phyloP scores from a whole-genome alignment of 2,888 invertebrate genomes.

The Athalia rosae region DNA sequence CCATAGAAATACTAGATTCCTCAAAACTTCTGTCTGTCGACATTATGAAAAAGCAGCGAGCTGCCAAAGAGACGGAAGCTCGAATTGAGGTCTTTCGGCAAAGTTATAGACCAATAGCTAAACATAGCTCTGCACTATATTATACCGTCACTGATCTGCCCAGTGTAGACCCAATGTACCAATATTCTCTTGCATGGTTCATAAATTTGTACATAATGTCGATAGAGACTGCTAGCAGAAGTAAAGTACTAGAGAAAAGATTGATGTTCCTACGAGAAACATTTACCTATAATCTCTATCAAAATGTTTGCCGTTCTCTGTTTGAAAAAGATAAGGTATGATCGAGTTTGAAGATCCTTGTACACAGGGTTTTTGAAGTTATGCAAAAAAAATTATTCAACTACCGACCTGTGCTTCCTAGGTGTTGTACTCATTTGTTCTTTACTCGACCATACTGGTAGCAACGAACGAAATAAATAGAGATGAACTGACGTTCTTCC shows the following conservation, averaged over 20 bases:
- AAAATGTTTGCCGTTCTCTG: slow-evolving; percentile 88
- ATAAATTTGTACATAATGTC: slow-evolving; percentile 87
- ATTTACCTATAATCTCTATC: slow-evolving; percentile 87
- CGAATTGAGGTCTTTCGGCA: slow-evolving; percentile 85
- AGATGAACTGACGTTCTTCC: slow-evolving; percentile 81
- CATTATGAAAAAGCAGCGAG: slow-evolving; percentile 88
- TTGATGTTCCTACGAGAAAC: slow-evolving; percentile 83
- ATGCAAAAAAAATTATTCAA: background rate
- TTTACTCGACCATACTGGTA: slow-evolving; percentile 83
- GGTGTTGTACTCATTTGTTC: slow-evolving; percentile 80
- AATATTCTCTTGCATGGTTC: slow-evolving; percentile 91
- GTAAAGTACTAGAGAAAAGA: slow-evolving; percentile 82
- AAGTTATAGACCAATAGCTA: slow-evolving; percentile 86
- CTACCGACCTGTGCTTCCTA: slow-evolving; percentile 43
- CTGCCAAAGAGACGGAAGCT: slow-evolving; percentile 84
- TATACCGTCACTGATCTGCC: slow-evolving; percentile 89
- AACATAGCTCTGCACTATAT: slow-evolving; percentile 87
- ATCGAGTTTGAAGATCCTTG: background rate
- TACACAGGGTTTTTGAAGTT: background rate
- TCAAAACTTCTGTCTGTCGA: slow-evolving; percentile 89
- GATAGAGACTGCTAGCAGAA: slow-evolving; percentile 84
- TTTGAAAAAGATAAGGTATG: slow-evolving; percentile 88
- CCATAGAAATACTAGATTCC: slow-evolving; percentile 90
- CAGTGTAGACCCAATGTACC: slow-evolving; percentile 92
- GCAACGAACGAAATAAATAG: slow-evolving; percentile 77